phyloP scores from a whole-genome alignment of 2,888 invertebrate species.

The Diarsia mendica region DNA sequence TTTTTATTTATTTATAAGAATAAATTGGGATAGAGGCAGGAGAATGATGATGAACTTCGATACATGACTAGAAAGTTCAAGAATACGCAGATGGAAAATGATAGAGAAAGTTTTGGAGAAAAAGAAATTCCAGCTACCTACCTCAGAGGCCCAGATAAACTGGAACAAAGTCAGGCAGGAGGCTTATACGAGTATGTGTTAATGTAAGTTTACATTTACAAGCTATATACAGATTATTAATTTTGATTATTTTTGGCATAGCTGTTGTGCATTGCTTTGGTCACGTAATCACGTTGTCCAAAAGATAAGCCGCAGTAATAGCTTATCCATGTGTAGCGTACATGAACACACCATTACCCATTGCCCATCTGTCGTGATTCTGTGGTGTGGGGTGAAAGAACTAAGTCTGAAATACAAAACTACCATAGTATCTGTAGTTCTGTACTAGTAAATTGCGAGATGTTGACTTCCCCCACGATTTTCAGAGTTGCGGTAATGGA shows the following conservation, averaged over 20 bases:
- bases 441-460: too few relatives aligned
- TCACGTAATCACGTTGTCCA: too few relatives aligned
- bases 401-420: too few relatives aligned
- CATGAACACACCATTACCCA: not conserved
- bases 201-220: not conserved
- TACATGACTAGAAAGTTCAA: not conserved
- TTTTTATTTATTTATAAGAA: too few relatives aligned
- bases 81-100: not conserved
- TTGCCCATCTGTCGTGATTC: too few relatives aligned
- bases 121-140: not conserved
- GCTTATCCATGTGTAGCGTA: not conserved
- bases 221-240: not conserved
- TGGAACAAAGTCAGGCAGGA: not conserved
- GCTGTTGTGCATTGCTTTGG: not conserved
- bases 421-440: too few relatives aligned
- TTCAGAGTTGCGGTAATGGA: too few relatives aligned
- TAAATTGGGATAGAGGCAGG: not conserved
- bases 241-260: not conserved
- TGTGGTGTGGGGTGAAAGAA: too few relatives aligned
- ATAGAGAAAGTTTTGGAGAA: not conserved
- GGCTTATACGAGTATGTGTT: not conserved
- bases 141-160: not conserved
- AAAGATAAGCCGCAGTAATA: not conserved
- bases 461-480: too few relatives aligned
- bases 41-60: not conserved